Evolutionary conservation across 2,113 vertebrate species (phyloP), one percentile per base, ranked within the genome.

Genomic region (Rana temporaria): DNA sequence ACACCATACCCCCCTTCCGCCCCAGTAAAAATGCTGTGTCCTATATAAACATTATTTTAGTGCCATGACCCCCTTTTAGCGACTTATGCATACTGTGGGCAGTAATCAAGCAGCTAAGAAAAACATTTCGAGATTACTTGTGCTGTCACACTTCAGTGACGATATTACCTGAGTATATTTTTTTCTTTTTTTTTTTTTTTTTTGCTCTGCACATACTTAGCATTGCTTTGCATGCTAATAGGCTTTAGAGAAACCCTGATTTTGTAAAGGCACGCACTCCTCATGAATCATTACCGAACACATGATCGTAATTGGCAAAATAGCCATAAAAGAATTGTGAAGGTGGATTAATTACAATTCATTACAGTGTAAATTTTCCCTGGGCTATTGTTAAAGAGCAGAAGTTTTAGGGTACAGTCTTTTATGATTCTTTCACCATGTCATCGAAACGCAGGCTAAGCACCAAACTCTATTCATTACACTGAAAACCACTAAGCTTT

Each of bases 261-360:
- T 92, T 89, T 93, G 90, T 86, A 90, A 92, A 91, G 92, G 92
- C 92, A 93, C 91, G 92, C 89, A 88, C 89, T 87, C 77, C 87
- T 92, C 89, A 89, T 94, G 92, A 94, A 90, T 94, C 92, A 93
- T 93, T 94, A 94, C 91, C 88, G 91, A 91, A 91, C 91, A 93
- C 91, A 88, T 90, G 78, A 90, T 92, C 90, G 93, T 93, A 94
- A 94, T 92, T 94, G 93, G 91, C 92, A 92, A 92, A 94, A 92
- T 90, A 91, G 90, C 92, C 90, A 90, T 93, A 92, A 94, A 94
- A 92, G 88, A 91, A 90, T 92, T 92, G 42, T 93, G 92, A 94
- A 94, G 92, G 92, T 94, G 92, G 93, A 92, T 94, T 95, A 94
- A 94, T 94, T 94, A 93, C 90, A 92, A 93, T 94, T 93, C 92